These are phyloP conservation scores for Penelope pileata DNA, from an alignment of 2,113 vertebrate species.

Conservation along the genomic window DNA sequence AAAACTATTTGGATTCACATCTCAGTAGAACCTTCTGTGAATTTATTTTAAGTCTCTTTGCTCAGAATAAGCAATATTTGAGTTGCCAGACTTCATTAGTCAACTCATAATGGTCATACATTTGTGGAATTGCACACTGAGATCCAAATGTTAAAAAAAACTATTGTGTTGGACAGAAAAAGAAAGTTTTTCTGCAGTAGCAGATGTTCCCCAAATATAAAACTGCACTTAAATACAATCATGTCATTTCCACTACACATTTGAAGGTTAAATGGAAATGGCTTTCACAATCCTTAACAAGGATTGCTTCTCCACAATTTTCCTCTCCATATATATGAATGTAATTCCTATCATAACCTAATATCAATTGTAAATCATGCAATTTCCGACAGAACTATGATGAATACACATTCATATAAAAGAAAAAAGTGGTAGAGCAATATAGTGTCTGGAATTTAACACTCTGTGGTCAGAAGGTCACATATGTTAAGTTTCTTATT, in stretches of 20 bases:
- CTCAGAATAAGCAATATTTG: neutral
- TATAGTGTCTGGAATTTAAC: conserved; percentile 79
- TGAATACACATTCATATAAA: conserved; percentile 70
- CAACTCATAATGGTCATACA: neutral
- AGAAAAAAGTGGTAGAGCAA: conserved; percentile 66
- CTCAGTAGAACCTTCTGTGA: neutral
- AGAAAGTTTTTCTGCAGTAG: neutral
- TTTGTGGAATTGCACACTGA: neutral
- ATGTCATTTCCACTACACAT: conserved; percentile 10
- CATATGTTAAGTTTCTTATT: conserved; percentile 79
- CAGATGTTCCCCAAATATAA: conserved; percentile 42
- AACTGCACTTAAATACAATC: neutral
- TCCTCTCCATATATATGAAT: conserved; percentile 55
- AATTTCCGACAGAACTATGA: conserved; percentile 69
- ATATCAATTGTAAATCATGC: conserved; percentile 75
- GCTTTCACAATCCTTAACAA: conserved; percentile 36
- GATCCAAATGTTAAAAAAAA: neutral
- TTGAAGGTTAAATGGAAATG: conserved; percentile 46
- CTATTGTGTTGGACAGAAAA: neutral
- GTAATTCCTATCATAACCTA: conserved; percentile 71
- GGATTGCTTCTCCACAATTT: conserved; percentile 26
- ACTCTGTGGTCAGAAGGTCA: conserved; percentile 78
- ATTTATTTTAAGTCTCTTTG: neutral
- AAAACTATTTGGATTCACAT: neutral
- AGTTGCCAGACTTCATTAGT: neutral